These are phyloP conservation scores for Taenioides sp. DNA, from an alignment of 2,797 vertebrate genomes.

Conservation along the genomic window DNA sequence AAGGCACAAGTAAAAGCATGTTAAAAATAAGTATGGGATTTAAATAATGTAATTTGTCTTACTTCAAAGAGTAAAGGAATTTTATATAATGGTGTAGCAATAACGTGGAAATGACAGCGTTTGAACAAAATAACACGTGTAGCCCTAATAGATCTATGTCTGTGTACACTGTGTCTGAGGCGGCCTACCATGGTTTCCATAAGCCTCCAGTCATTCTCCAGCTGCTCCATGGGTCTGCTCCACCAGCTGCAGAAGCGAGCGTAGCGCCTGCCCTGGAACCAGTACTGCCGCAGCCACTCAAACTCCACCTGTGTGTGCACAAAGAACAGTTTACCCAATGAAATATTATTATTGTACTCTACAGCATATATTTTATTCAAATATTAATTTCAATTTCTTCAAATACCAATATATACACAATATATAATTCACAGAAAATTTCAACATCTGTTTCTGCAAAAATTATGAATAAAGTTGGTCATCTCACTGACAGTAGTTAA, in stretches of 20 bases:
- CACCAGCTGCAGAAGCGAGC: conserved; percentile 92
- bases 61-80: conserved; percentile 1
- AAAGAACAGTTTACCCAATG: not conserved
- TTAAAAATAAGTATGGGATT: not conserved
- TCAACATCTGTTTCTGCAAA: not conserved
- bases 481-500: conserved; percentile 13
- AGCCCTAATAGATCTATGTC: conserved; percentile 6
- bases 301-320: conserved; percentile 86
- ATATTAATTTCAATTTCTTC: not conserved
- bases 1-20: conserved; percentile 39
- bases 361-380: too few species aligned
- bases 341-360: not conserved
- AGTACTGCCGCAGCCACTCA: conserved; percentile 96
- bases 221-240: conserved; percentile 85
- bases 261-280: conserved; percentile 95
- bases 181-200: conserved; percentile 91
- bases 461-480: conserved; percentile 2
- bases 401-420: not conserved
- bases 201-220: conserved; percentile 90
- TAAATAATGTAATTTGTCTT: not conserved
- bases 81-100: not conserved
- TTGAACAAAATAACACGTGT: not conserved
- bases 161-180: not conserved
- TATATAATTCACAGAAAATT: not conserved
- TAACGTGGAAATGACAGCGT: not conserved